phyloP scores from a whole-genome alignment of 2,888 invertebrate species.

The Stramonita haemastoma region DNA sequence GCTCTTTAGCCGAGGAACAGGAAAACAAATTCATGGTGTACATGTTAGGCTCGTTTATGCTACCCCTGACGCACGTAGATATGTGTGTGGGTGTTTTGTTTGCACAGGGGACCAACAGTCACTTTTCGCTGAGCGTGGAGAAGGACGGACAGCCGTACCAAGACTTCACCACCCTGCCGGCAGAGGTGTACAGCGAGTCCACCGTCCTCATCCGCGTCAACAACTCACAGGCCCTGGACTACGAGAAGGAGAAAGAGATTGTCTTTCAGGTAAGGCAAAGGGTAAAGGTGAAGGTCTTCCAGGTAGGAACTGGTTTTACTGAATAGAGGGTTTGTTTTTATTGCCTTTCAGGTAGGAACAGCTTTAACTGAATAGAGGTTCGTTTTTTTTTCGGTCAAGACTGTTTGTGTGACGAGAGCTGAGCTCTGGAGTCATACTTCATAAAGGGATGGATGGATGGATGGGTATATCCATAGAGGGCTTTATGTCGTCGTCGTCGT shows the following conservation, averaged over 20 bases:
- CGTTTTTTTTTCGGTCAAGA: background rate
- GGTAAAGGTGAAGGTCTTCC: background rate
- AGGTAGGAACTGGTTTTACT: background rate
- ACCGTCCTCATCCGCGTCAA: constrained; percentile 65
- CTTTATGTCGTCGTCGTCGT: too few relatives aligned
- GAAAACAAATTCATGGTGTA: too few relatives aligned
- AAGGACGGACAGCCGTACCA: constrained; percentile 61
- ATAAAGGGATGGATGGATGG: background rate
- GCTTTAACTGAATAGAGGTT: background rate
- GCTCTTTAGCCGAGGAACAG: too few relatives aligned
- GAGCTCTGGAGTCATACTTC: too few relatives aligned
- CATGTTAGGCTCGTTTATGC: too few relatives aligned
- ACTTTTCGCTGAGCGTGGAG: constrained; percentile 61
- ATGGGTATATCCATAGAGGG: background rate
- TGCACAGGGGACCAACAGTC: constrained; percentile 66
- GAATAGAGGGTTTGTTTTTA: background rate
- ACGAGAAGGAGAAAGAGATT: constrained; percentile 80
- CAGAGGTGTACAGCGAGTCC: constrained; percentile 63
- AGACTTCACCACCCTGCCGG: constrained; percentile 65
- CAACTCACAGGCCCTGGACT: constrained; percentile 84
- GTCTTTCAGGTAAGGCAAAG: constrained; percentile 60
- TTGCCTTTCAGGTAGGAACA: background rate
- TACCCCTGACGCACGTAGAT: too few relatives aligned
- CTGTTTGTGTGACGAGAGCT: too few relatives aligned
- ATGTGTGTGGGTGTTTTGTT: too few relatives aligned